phyloP scores from a whole-genome alignment of 2,888 invertebrate species.

The Diloba caeruleocephala region DNA sequence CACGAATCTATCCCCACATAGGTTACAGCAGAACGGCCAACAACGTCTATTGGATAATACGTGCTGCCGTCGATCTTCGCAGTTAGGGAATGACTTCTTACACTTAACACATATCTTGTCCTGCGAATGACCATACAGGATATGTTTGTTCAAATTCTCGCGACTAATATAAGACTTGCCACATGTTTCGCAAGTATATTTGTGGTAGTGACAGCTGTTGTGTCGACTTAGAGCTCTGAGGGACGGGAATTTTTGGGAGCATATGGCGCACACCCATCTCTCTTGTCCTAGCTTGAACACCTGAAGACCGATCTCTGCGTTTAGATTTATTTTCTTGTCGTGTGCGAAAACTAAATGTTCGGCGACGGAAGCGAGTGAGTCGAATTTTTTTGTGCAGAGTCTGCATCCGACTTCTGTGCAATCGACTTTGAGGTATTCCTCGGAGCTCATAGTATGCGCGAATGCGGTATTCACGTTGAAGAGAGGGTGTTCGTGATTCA shows the following conservation, averaged over 20 bases:
- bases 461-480: conserved; percentile 67
- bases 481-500: conserved; percentile 63
- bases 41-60: conserved; percentile 60
- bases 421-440: conserved; percentile 67
- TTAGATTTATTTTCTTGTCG: conserved; percentile 51
- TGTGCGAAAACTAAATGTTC: conserved; percentile 65
- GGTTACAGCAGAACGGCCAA: conserved; percentile 64
- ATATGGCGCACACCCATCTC: conserved; percentile 66
- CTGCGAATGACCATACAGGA: conserved; percentile 45
- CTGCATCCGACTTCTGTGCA: conserved; percentile 72
- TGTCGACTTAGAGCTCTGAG: conserved; percentile 67
- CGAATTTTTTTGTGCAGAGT: conserved; percentile 61
- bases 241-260: conserved; percentile 60
- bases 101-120: conserved; percentile 61
- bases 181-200: conserved; percentile 69
- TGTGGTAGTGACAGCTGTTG: conserved; percentile 66
- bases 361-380: conserved; percentile 53
- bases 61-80: conserved; percentile 58
- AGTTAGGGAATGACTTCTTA: conserved; percentile 59
- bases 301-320: conserved; percentile 65
- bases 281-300: conserved; percentile 64
- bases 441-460: conserved; percentile 51
- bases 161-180: conserved; percentile 68
- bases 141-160: conserved; percentile 60
- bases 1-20: conserved; percentile 66